Conservation (phyloP, 2,888 invertebrate genomes). For the Barypeithes pellucidus region DNA sequence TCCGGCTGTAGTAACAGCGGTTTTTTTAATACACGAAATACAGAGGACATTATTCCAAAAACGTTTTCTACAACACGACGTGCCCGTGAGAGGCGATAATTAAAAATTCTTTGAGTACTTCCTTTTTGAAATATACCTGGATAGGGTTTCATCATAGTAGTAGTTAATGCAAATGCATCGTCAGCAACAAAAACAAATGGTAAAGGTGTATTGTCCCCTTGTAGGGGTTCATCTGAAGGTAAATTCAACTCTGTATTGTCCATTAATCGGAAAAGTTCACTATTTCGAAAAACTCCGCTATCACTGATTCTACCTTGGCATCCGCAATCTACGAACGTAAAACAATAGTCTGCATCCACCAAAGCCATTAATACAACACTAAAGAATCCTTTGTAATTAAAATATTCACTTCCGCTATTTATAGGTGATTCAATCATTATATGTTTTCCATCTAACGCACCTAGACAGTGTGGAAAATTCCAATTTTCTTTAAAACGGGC, state of each 20-base stretch:
- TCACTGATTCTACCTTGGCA: slow-evolving; percentile 56
- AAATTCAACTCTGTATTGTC: slow-evolving; percentile 25
- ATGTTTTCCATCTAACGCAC: slow-evolving; percentile 23
- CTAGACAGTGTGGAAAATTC: slow-evolving; percentile 16
- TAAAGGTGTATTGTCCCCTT: background rate
- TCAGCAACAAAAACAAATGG: slow-evolving; percentile 46
- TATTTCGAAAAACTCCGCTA: slow-evolving; percentile 55
- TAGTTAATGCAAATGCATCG: slow-evolving; percentile 31
- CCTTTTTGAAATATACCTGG: slow-evolving; percentile 1
- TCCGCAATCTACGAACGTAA: slow-evolving; percentile 52
- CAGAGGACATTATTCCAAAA: background rate
- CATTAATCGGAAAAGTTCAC: slow-evolving; percentile 42
- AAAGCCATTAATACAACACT: slow-evolving; percentile 22
- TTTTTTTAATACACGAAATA: background rate
- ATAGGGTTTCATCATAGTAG: slow-evolving; percentile 23
- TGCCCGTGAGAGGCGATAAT: slow-evolving; percentile 7
- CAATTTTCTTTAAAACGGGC: slow-evolving; percentile 7
- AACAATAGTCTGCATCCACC: slow-evolving; percentile 12
- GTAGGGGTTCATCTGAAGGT: background rate
- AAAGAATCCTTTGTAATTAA: slow-evolving; percentile 14
- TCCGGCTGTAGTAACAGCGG: background rate
- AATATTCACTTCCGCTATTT: background rate
- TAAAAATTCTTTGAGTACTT: slow-evolving; percentile 11
- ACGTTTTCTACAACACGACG: background rate
- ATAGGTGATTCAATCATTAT: slow-evolving; percentile 3